Evolutionary conservation across 35 echinoderm and acorn worm species (phyloP).

Genomic region (Patiria miniata): DNA sequence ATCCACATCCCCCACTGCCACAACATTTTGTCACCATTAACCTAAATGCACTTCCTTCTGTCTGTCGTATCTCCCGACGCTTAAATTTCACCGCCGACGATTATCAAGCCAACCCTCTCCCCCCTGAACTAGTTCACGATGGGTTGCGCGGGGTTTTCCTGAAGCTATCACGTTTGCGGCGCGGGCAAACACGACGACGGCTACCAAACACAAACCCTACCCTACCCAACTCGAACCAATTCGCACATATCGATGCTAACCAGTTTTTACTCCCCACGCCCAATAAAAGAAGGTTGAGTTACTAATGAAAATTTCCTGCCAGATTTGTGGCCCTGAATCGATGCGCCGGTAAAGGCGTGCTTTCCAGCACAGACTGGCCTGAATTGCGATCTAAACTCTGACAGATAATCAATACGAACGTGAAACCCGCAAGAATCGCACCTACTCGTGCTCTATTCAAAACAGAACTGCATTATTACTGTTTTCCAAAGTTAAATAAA

Average conservation of each 20-base stretch:
- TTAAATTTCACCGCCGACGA: slow-evolving; percentile 5
- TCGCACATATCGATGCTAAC: slow-evolving; percentile 20
- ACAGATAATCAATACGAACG: slow-evolving; percentile 24
- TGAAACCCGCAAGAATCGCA: neutral
- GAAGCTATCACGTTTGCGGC: slow-evolving; percentile 22
- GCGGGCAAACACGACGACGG: neutral
- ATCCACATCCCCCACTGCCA: no score
- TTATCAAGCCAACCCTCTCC: neutral
- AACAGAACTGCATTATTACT: no score
- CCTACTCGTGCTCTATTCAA: no score
- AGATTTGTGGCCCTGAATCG: slow-evolving; percentile 17
- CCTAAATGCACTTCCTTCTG: neutral
- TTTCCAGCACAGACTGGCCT: slow-evolving; percentile 3
- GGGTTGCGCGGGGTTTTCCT: slow-evolving; percentile 9
- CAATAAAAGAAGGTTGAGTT: slow-evolving; percentile 29
- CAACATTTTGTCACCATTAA: no score
- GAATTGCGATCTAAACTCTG: slow-evolving; percentile 22
- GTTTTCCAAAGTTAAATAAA: no score
- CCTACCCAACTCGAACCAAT: neutral
- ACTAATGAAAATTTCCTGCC: slow-evolving; percentile 29
- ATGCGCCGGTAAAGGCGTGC: slow-evolving; percentile 17
- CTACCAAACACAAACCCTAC: neutral
- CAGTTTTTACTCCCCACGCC: slow-evolving; percentile 14
- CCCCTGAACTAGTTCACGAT: slow-evolving; percentile 22
- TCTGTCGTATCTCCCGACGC: neutral